Conservation (phyloP, 2,888 invertebrate genomes). For the Andrena marginata region DNA sequence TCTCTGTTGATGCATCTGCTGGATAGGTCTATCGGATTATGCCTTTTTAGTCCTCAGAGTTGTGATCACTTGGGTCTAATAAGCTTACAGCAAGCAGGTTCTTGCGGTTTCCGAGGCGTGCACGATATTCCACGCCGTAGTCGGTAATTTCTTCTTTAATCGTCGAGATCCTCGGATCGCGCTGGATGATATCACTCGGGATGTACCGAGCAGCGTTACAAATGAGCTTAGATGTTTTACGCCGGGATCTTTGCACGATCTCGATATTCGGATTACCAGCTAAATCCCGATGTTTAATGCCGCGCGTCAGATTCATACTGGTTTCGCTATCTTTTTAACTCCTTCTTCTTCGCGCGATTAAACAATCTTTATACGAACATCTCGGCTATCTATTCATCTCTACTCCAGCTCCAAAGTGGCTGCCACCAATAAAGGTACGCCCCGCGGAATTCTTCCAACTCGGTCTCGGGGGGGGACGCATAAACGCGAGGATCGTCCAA, state of each 20-base stretch:
- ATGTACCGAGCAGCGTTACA: neutral
- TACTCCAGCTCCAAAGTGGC: neutral
- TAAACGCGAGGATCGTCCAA: neutral
- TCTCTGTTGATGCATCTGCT: conserved; percentile 3
- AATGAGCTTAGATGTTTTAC: conserved; percentile 9
- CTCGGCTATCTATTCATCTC: no score
- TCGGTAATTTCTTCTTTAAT: conserved; percentile 47
- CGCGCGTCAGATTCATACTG: neutral
- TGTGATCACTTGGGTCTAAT: conserved; percentile 38
- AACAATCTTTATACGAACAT: no score
- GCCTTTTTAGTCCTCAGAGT: conserved; percentile 2
- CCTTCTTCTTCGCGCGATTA: neutral
- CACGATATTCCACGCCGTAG: conserved; percentile 19
- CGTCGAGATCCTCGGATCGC: conserved; percentile 12
- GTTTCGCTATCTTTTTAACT: neutral
- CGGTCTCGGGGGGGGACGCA: neutral
- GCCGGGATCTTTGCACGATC: conserved; percentile 15
- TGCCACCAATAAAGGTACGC: neutral
- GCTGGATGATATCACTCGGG: conserved; percentile 1
- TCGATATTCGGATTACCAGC: conserved; percentile 10
- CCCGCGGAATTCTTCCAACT: neutral
- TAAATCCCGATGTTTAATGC: conserved; percentile 10
- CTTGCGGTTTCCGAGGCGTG: conserved; percentile 15
- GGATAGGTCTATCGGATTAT: conserved; percentile 29
- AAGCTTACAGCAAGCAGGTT: conserved; percentile 46